phyloP scores from a whole-genome alignment of 2,113 vertebrate genomes.

The Hirundichthys speculiger region DNA sequence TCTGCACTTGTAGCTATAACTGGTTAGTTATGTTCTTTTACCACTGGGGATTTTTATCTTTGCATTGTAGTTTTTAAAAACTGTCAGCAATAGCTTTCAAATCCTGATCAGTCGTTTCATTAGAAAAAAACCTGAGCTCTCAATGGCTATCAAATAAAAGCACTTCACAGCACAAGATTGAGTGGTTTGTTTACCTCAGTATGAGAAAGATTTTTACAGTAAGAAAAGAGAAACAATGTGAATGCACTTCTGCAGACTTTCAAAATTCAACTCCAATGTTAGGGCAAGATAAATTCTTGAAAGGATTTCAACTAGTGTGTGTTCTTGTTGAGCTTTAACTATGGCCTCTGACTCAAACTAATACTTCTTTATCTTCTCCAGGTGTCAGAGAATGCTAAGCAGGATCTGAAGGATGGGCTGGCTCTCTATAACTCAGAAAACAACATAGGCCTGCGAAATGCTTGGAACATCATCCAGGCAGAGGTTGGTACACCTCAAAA shows the following conservation, averaged over 20 bases:
- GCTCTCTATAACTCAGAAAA: conserved; percentile 94
- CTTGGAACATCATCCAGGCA: conserved; percentile 99
- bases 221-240: conserved; percentile 6
- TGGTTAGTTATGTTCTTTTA: too few relatives aligned
- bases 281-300: background rate
- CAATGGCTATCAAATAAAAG: too few relatives aligned
- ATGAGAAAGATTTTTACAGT: background rate
- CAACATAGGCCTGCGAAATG: conserved; percentile 94
- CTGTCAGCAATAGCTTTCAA: too few relatives aligned
- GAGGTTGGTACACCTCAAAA: conserved; percentile 82
- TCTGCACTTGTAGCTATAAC: too few relatives aligned
- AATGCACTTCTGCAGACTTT: conserved; percentile 1
- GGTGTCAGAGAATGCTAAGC: conserved; percentile 94
- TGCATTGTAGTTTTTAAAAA: too few relatives aligned
- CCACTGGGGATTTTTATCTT: too few relatives aligned
- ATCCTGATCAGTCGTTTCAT: conserved; percentile 1
- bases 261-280: background rate
- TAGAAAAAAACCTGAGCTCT: too few relatives aligned
- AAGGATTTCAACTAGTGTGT: background rate
- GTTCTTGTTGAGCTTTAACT: conserved; percentile 10
- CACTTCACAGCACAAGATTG: background rate
- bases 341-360: conserved; percentile 17
- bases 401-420: conserved; percentile 94
- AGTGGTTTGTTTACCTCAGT: background rate
- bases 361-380: conserved; percentile 63